Conservation (phyloP, 2,113 vertebrate genomes). For the Strix aluco region DNA sequence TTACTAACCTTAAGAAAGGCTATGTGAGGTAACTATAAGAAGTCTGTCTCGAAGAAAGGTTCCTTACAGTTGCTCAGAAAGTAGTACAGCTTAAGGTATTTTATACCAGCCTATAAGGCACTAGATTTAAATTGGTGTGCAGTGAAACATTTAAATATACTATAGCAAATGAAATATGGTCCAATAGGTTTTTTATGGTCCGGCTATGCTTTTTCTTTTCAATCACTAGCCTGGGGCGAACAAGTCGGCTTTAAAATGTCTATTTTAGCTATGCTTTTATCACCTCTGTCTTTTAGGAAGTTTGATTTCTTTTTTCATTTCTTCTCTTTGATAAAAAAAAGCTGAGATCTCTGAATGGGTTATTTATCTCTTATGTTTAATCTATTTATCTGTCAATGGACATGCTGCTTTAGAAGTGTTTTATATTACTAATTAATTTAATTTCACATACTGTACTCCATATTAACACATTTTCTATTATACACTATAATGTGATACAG, state of each 20-base stretch:
- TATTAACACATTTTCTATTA: constrained; percentile 75
- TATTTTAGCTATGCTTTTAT: constrained; percentile 60
- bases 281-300: constrained; percentile 63
- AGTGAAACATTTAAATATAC: constrained; percentile 66
- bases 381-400: constrained; percentile 69
- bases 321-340: constrained; percentile 52
- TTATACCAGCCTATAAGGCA: constrained; percentile 17
- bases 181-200: constrained; percentile 67
- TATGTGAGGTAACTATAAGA: constrained; percentile 3
- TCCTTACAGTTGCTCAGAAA: constrained; percentile 30
- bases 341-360: constrained; percentile 47
- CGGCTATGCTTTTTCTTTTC: constrained; percentile 55
- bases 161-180: constrained; percentile 66
- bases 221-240: constrained; percentile 54
- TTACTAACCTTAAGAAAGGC: constrained; percentile 7
- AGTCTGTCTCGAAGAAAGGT: constrained; percentile 16
- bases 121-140: constrained; percentile 51
- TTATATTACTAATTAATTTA: constrained; percentile 81
- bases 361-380: constrained; percentile 59
- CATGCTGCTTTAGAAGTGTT: constrained; percentile 65
- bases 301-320: constrained; percentile 44
- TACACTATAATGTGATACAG: constrained; percentile 54
- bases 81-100: constrained; percentile 44
- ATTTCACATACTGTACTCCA: constrained; percentile 65
- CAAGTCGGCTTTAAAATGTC: constrained; percentile 53